These are phyloP conservation scores for Harmothoe impar DNA, from an alignment of 2,888 invertebrate species.

Conservation along the genomic window DNA sequence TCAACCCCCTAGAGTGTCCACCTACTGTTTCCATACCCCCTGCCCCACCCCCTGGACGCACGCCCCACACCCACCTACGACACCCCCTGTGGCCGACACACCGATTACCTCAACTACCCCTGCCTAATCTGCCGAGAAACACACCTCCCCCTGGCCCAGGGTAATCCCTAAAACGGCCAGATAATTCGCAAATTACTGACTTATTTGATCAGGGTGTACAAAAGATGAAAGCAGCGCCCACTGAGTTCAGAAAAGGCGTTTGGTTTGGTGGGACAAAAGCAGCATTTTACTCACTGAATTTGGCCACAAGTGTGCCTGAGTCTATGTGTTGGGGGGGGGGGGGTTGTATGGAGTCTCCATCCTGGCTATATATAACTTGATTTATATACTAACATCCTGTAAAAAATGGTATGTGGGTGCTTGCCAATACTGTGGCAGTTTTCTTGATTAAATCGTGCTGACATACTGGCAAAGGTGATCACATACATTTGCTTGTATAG, in stretches of 20 bases:
- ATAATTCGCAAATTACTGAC: constrained; percentile 7
- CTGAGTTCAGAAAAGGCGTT: background rate
- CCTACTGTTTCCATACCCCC: background rate
- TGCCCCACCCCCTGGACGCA: background rate
- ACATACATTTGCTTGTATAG: too few species aligned
- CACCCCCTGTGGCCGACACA: background rate
- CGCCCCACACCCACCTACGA: background rate
- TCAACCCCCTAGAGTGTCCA: background rate
- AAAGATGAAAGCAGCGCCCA: background rate
- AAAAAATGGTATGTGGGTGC: too few species aligned
- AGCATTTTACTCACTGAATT: background rate
- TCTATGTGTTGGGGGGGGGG: too few species aligned
- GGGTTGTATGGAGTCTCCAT: too few species aligned
- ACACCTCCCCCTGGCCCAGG: background rate
- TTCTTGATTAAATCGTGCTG: too few species aligned
- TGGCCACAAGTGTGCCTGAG: background rate
- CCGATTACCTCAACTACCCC: background rate
- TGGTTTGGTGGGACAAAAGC: background rate
- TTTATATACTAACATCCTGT: too few species aligned
- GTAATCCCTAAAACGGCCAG: constrained; percentile 3
- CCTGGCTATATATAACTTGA: too few species aligned
- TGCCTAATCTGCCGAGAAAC: background rate
- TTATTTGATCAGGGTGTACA: constrained; percentile 18
- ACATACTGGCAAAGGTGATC: too few species aligned
- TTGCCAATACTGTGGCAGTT: too few species aligned